Conservation (phyloP, 2,113 vertebrate genomes). For the Rattus norvegicus region DNA sequence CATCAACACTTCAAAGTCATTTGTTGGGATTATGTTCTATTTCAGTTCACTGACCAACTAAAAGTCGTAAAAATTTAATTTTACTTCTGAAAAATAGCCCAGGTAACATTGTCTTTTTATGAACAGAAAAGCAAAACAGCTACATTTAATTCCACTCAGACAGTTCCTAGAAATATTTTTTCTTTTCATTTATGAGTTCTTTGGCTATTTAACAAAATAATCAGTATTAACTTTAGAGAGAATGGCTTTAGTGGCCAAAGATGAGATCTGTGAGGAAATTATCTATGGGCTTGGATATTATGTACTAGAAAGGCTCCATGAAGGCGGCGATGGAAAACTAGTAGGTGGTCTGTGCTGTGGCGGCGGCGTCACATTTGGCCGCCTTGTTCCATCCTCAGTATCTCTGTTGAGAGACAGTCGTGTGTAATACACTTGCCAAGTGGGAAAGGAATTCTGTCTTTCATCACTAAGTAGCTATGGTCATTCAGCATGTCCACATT, state of each 20-base stretch:
- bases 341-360: not conserved
- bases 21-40: not conserved
- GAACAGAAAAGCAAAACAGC: not conserved
- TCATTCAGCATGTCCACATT: not conserved
- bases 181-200: not conserved
- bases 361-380: not conserved
- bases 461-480: not conserved
- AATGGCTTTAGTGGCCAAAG: not conserved
- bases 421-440: not conserved
- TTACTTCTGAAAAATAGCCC: not conserved
- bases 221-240: not conserved
- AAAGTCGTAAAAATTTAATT: not conserved
- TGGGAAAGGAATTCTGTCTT: not conserved
- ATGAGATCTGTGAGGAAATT: not conserved
- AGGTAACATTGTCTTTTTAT: not conserved
- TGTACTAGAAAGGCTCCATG: not conserved
- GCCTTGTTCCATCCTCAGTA: too few species aligned
- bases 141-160: not conserved
- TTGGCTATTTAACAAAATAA: not conserved
- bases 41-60: not conserved
- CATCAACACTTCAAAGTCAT: not conserved
- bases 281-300: not conserved
- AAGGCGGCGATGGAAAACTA: not conserved
- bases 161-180: not conserved
- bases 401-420: not conserved